phyloP scores from a whole-genome alignment of 2,888 invertebrate species.

The Psylliodes chrysocephalus region DNA sequence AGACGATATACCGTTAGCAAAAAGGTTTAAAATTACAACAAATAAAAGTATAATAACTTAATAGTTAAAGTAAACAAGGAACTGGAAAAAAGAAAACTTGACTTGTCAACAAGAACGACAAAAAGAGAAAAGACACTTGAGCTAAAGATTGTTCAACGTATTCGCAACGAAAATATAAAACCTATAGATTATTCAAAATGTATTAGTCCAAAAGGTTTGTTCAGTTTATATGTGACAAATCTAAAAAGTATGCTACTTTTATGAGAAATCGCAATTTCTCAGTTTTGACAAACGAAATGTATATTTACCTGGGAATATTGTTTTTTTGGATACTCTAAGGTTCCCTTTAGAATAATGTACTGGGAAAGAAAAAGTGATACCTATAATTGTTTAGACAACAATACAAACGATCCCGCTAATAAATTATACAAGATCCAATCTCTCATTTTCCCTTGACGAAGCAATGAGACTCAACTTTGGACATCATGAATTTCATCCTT shows the following conservation, averaged over 20 bases:
- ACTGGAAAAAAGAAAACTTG: background rate
- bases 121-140: background rate
- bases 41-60: background rate
- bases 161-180: background rate
- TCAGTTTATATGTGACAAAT: background rate
- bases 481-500: background rate
- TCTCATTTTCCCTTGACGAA: background rate
- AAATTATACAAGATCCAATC: background rate
- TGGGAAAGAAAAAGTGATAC: background rate
- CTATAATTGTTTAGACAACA: background rate
- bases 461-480: background rate
- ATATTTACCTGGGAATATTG: background rate
- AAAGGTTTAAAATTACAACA: background rate
- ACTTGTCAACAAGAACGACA: background rate
- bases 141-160: background rate
- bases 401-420: background rate
- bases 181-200: background rate
- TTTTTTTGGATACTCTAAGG: background rate
- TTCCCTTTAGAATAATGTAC: background rate
- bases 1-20: background rate
- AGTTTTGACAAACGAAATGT: background rate
- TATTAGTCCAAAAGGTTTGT: background rate
- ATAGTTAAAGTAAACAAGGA: background rate
- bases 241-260: background rate
- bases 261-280: background rate